These are phyloP conservation scores for Leptinotarsa juncta DNA, from an alignment of 2,888 invertebrate species.

Conservation along the genomic window DNA sequence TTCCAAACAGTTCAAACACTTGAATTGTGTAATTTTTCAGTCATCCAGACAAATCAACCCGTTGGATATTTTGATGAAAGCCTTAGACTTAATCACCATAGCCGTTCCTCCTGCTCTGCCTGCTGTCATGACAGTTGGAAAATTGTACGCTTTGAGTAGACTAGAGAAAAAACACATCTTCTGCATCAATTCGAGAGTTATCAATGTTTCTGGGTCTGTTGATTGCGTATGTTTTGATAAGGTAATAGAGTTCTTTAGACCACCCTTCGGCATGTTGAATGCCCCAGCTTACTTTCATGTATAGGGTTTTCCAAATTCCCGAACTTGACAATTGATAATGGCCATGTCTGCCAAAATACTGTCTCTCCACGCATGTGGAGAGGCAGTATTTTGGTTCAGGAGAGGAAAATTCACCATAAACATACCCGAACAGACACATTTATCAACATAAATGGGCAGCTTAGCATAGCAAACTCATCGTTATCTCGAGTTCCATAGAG, in stretches of 20 bases:
- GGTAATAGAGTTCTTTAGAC: constrained; percentile 65
- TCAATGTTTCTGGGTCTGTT: constrained; percentile 91
- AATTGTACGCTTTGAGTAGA: constrained; percentile 89
- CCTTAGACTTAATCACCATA: constrained; percentile 92
- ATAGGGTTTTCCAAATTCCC: background rate
- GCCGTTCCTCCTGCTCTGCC: constrained; percentile 95
- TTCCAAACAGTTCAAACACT: no score
- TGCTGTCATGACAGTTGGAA: constrained; percentile 96
- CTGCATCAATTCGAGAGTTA: constrained; percentile 93
- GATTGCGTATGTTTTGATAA: constrained; percentile 93
- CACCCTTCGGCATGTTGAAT: background rate
- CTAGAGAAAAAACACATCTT: constrained; percentile 82
- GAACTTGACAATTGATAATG: no score
- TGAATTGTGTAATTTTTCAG: constrained; percentile 61
- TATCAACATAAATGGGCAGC: no score
- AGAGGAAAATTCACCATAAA: no score
- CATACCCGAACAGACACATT: no score
- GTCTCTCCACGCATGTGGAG: no score
- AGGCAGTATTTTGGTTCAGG: no score
- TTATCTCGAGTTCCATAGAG: no score
- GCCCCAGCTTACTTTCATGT: background rate
- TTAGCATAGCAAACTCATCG: no score
- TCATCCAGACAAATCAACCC: constrained; percentile 71
- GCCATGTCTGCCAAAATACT: no score
- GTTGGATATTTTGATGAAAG: constrained; percentile 79